Evolutionary conservation across 2,888 invertebrate species (phyloP).

Genomic region (Tridacna crocea): DNA sequence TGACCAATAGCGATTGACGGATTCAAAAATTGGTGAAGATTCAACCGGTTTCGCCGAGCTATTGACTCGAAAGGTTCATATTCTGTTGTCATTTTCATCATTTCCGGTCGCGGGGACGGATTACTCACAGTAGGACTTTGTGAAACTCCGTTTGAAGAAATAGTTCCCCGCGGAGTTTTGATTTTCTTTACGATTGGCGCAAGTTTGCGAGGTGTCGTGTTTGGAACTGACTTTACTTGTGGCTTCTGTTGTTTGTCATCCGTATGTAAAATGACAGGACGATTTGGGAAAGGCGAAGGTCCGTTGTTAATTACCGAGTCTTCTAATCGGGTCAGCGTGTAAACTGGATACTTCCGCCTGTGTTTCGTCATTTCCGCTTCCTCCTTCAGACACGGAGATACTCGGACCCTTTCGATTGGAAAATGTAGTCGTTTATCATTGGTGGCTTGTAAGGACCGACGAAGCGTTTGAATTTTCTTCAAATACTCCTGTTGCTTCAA

Average conservation of each 20-base stretch:
- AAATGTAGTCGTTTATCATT: constrained; percentile 61
- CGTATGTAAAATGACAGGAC: constrained; percentile 56
- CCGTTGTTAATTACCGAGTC: constrained; percentile 52
- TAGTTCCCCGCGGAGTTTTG: constrained; percentile 34
- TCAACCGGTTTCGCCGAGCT: constrained; percentile 70
- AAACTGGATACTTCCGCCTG: constrained; percentile 53
- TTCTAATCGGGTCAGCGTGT: constrained; percentile 58
- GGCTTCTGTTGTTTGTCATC: constrained; percentile 35
- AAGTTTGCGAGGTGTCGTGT: constrained; percentile 60
- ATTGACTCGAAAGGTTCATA: constrained; percentile 75
- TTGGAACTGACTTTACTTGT: constrained; percentile 57
- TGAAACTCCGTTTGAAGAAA: background rate
- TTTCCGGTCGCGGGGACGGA: constrained; percentile 48
- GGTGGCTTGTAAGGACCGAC: constrained; percentile 60
- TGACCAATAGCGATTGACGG: constrained; percentile 42
- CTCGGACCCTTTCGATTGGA: constrained; percentile 60
- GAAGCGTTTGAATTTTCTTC: constrained; percentile 64
- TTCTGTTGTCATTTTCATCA: constrained; percentile 69
- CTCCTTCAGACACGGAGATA: constrained; percentile 10
- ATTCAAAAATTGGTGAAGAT: constrained; percentile 57
- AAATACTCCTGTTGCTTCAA: constrained; percentile 69
- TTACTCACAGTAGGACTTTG: constrained; percentile 3
- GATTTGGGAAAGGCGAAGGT: constrained; percentile 64
- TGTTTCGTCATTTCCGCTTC: constrained; percentile 11
- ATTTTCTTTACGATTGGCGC: constrained; percentile 64